Conservation (phyloP, 2,113 vertebrate species). For the Uropsilus gracilis region DNA sequence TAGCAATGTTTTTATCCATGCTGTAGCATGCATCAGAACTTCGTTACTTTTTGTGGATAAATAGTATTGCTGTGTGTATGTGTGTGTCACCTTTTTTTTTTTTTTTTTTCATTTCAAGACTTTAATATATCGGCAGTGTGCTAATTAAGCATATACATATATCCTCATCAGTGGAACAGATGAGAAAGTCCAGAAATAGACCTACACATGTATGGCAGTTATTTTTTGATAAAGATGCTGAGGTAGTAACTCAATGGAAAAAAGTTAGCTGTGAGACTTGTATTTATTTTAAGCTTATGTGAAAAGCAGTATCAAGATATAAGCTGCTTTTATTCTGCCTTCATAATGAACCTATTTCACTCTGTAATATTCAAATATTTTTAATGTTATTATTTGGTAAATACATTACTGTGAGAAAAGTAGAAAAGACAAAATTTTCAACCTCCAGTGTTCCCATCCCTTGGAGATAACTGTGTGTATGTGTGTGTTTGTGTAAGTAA, state of each 20-base stretch:
- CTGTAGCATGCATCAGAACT: neutral
- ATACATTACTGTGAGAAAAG: neutral
- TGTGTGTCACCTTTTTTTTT: neutral
- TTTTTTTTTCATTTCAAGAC: neutral
- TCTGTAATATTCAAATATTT: neutral
- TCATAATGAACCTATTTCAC: neutral
- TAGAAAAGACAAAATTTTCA: conserved; percentile 5
- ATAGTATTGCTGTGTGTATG: neutral
- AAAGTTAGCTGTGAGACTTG: neutral
- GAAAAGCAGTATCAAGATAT: neutral
- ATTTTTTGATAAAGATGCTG: too few species aligned
- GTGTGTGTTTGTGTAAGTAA: neutral
- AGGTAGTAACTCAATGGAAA: too few species aligned
- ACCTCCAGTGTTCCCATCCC: neutral
- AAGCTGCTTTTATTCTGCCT: neutral
- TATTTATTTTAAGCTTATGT: conserved; percentile 5
- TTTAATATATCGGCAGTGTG: too few species aligned
- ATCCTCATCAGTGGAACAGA: too few species aligned
- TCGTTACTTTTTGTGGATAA: neutral
- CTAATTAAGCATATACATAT: too few species aligned
- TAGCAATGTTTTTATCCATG: neutral
- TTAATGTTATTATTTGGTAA: neutral
- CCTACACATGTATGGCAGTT: too few species aligned
- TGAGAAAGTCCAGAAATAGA: too few species aligned
- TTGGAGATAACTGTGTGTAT: neutral